Evolutionary conservation across 2,797 vertebrate species (phyloP).

Genomic region (Coreius guichenoti): DNA sequence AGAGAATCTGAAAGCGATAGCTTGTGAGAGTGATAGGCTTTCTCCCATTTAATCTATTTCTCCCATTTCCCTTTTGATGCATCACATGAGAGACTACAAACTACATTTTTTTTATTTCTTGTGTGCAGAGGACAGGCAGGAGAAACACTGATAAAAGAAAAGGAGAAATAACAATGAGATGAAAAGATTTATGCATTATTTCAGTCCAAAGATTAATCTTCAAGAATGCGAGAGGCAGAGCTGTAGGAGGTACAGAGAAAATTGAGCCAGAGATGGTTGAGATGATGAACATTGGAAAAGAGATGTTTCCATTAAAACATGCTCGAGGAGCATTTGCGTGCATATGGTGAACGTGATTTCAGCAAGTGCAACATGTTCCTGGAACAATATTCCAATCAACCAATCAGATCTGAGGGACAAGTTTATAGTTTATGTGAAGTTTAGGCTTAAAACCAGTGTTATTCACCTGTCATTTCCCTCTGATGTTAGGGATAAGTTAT

Average conservation of each 20-base stretch:
- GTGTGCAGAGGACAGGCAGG: not conserved
- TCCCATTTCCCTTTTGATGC: not conserved
- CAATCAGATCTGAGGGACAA: not conserved
- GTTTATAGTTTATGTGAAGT: not conserved
- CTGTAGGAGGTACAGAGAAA: slow-evolving; percentile 21
- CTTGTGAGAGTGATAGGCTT: not conserved
- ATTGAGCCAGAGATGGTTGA: slow-evolving; percentile 14
- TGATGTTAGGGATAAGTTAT: too few species aligned
- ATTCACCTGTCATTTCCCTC: not conserved
- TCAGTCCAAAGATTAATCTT: slow-evolving; percentile 26
- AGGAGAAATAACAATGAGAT: slow-evolving; percentile 27
- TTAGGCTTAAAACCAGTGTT: not conserved
- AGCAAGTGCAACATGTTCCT: not conserved
- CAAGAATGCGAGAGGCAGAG: slow-evolving; percentile 15
- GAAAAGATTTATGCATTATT: slow-evolving; percentile 35
- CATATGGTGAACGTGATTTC: not conserved
- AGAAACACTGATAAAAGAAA: not conserved
- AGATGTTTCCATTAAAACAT: slow-evolving; percentile 11
- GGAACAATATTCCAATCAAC: not conserved
- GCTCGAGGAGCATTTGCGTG: not conserved
- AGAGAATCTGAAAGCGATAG: slow-evolving; percentile 11
- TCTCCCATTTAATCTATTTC: not conserved
- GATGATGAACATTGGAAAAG: slow-evolving; percentile 18
- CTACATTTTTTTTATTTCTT: not conserved
- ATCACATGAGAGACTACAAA: not conserved